Evolutionary conservation across 2,888 invertebrate genomes (phyloP), one percentile per base, ranked within the genome.

Genomic region (Amiota mariae): DNA sequence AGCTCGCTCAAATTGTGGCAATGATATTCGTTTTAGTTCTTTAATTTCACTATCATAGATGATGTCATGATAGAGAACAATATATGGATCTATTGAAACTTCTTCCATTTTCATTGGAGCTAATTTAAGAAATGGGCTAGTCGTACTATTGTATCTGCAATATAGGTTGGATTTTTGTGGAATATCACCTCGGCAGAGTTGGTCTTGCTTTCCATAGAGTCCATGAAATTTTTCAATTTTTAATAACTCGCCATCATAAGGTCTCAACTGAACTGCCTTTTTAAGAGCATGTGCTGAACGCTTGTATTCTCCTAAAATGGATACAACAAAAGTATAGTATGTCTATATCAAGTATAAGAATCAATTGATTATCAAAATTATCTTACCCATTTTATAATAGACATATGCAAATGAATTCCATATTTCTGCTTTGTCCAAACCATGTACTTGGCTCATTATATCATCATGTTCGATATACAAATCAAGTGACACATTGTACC

Each of bases 71-170:
- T 75, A 82, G 0, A 82, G 11, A 0, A 81, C 81, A 73, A 85
- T 75, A 46, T 81, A 83, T 0, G 85, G 85, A 48, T 82, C 76
- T 8, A 81, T 36, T 1, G 75, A 73, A 4, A 82, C n/a, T 1
- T 79, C 61, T 74, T 85, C 85, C 80, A 82, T 79, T 80, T 85
- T 85, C 0, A 85, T 13, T 0, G 85, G 85, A 1, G 84, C 85
- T 57, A 85, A 61, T 49, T 75, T 79, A 6, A 84, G 74, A 13
- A 81, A 85, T 1, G 80, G 72, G 8, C 71, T 61, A 1, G 81
- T 80, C 1, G 80, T 82, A 12, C 64, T 75, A 24, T 75, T 77
- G 51, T 78, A 78, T 20, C 71, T 8, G 11, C 84, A 85, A 20
- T 79, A 72, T 36, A 83, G 74, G 1, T 74, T 77, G 0, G 79